Percentiles rank a stretch among this genome's conserved stretches.
Evolutionary conservation across 1,140 invertebrate genomes (phyloP).

Genomic region (Drosophila teissieri): DNA sequence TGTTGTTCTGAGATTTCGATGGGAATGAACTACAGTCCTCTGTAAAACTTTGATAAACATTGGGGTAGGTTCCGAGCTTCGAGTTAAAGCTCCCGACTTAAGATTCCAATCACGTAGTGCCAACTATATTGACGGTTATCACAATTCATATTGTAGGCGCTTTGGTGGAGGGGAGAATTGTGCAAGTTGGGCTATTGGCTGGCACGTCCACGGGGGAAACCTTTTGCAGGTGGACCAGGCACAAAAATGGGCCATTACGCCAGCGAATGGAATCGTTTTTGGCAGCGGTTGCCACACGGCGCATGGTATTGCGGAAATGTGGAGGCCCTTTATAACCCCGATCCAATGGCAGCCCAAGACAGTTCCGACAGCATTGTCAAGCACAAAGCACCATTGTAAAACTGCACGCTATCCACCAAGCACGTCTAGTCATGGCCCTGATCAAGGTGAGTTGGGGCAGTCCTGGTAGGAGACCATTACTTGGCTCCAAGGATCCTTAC

Average conservation of each 20-base stretch:
- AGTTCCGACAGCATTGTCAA: constrained; percentile 56
- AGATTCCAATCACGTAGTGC: constrained; percentile 55
- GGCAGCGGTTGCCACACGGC: constrained; percentile 59
- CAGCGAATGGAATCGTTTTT: constrained; percentile 48
- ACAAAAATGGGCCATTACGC: constrained; percentile 38
- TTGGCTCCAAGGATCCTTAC: too few species aligned
- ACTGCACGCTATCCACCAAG: constrained; percentile 12
- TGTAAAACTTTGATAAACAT: background rate
- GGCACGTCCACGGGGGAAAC: constrained; percentile 72
- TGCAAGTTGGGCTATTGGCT: constrained; percentile 35
- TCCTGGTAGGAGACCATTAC: background rate
- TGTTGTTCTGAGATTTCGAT: background rate
- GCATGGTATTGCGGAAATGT: background rate
- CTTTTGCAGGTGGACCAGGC: constrained; percentile 5
- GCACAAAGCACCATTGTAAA: constrained; percentile 16
- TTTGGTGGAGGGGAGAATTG: constrained; percentile 18
- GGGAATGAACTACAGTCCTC: background rate
- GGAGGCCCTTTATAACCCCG: constrained; percentile 61
- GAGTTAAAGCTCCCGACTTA: background rate
- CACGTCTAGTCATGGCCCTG: constrained; percentile 66
- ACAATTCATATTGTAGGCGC: constrained; percentile 46
- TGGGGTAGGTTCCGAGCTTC: constrained; percentile 47
- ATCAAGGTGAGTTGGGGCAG: constrained; percentile 60
- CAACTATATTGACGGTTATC: constrained; percentile 48
- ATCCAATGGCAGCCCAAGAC: constrained; percentile 15